phyloP scores from a whole-genome alignment of 2,888 invertebrate genomes.

The Leptura quadrifasciata region DNA sequence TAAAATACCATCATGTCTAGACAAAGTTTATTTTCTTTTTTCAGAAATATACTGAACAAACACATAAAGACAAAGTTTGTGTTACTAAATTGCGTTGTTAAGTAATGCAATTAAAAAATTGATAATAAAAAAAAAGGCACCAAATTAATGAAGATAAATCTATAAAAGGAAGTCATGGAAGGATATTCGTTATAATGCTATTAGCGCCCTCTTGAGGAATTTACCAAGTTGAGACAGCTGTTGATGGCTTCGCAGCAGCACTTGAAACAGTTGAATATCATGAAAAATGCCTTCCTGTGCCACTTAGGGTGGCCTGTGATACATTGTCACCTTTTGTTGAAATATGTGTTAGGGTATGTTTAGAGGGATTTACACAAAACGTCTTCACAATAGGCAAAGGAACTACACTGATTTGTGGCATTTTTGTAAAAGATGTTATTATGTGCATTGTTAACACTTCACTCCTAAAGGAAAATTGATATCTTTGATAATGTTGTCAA shows the following conservation, averaged over 20 bases:
- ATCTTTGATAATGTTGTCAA: slow-evolving; percentile 49
- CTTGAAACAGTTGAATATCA: slow-evolving; percentile 46
- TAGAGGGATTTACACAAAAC: slow-evolving; percentile 59
- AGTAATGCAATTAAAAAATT: slow-evolving; percentile 34
- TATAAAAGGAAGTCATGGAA: slow-evolving; percentile 35
- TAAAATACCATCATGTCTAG: slow-evolving; percentile 20
- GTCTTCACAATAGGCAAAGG: slow-evolving; percentile 60
- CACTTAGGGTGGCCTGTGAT: slow-evolving; percentile 61
- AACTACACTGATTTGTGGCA: slow-evolving; percentile 65
- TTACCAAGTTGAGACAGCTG: slow-evolving; percentile 46
- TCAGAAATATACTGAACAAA: slow-evolving; percentile 26
- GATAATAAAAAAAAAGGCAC: slow-evolving; percentile 20
- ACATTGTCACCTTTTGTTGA: slow-evolving; percentile 63
- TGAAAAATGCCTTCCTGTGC: slow-evolving; percentile 58
- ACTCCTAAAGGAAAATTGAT: slow-evolving; percentile 48
- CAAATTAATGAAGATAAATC: slow-evolving; percentile 38
- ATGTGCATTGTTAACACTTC: slow-evolving; percentile 50
- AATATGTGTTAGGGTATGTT: slow-evolving; percentile 48
- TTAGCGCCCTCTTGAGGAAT: slow-evolving; percentile 43
- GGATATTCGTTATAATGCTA: slow-evolving; percentile 35
- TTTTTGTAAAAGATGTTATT: slow-evolving; percentile 53
- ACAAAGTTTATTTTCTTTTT: slow-evolving; percentile 34
- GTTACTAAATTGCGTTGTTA: slow-evolving; percentile 29
- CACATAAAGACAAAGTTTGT: slow-evolving; percentile 32
- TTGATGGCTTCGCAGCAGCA: slow-evolving; percentile 46